Conservation (phyloP, 2,888 invertebrate species). For the Tetropium fuscum region DNA sequence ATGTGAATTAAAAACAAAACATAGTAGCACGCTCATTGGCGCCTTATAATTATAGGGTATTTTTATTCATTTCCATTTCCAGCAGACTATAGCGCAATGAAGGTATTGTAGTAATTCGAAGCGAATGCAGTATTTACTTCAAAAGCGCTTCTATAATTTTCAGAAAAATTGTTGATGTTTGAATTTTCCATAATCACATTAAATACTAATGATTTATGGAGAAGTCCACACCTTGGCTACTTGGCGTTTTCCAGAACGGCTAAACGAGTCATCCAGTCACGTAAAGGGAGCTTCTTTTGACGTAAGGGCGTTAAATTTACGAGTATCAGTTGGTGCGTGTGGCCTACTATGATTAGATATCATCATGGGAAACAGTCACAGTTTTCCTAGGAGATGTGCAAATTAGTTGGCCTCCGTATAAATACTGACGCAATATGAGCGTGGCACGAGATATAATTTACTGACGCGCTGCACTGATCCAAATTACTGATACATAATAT, state of each 20-base stretch:
- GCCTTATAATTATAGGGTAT: too few species aligned
- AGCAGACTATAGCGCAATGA: too few species aligned
- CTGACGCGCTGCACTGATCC: slow-evolving; percentile 43
- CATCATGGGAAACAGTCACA: slow-evolving; percentile 59
- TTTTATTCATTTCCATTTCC: too few species aligned
- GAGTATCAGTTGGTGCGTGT: slow-evolving; percentile 57
- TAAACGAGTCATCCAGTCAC: slow-evolving; percentile 41
- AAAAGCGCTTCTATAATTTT: too few species aligned
- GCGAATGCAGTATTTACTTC: too few species aligned
- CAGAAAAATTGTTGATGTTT: slow-evolving; percentile 5
- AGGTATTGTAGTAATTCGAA: too few species aligned
- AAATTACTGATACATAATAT: slow-evolving; percentile 21
- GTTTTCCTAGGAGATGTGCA: slow-evolving; percentile 62
- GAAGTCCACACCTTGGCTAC: slow-evolving; percentile 23
- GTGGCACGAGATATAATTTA: slow-evolving; percentile 59
- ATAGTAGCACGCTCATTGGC: too few species aligned
- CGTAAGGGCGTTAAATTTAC: slow-evolving; percentile 60
- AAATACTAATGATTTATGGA: slow-evolving; percentile 24
- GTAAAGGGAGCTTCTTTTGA: slow-evolving; percentile 49
- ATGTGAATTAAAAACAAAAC: too few species aligned
- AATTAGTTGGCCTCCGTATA: slow-evolving; percentile 58
- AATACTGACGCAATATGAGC: slow-evolving; percentile 54
- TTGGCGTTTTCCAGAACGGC: slow-evolving; percentile 16
- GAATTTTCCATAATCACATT: slow-evolving; percentile 4
- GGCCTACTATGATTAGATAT: slow-evolving; percentile 59